Percentiles rank a stretch among this genome's conserved stretches.
Conservation (phyloP, 2,888 invertebrate genomes). For the Archaeoteleia sp. region DNA sequence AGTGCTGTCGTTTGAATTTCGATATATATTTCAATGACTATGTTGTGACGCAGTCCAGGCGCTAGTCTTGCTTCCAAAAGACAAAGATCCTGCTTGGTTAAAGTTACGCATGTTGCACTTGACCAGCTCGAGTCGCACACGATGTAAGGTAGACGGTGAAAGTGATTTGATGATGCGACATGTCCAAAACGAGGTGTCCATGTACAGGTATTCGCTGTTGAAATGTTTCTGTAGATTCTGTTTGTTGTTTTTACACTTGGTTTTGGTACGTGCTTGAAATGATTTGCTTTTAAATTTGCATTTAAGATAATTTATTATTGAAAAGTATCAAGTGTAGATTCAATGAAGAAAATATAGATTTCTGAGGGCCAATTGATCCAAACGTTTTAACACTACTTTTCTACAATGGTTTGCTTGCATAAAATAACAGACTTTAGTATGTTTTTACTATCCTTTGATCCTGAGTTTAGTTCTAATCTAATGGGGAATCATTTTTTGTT, state of each 20-base stretch:
- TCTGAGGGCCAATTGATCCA: no score
- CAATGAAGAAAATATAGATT: no score
- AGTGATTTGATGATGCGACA: constrained; percentile 11
- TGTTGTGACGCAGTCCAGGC: constrained; percentile 5
- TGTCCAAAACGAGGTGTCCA: constrained; percentile 11
- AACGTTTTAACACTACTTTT: no score
- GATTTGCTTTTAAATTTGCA: no score
- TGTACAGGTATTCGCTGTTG: constrained; percentile 38
- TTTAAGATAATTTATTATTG: no score
- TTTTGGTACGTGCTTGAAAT: no score
- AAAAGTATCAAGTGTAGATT: no score
- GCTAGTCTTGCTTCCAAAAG: constrained; percentile 15
- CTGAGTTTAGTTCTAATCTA: no score
- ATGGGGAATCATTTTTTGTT: no score
- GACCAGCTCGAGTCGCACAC: constrained; percentile 6
- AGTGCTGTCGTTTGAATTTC: neutral
- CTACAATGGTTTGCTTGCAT: no score
- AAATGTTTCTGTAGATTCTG: constrained; percentile 29
- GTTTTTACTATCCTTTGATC: no score
- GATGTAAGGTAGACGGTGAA: constrained; percentile 17
- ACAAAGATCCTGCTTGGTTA: constrained; percentile 14
- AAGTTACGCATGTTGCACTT: constrained; percentile 3
- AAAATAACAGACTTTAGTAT: no score
- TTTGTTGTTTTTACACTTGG: constrained; percentile 18
- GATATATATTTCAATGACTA: neutral